A percentile compares a stretch with the other conserved stretches of the same genome.
Conservation (phyloP, 2,888 invertebrate genomes). For the Ypsolopha scabrella region DNA sequence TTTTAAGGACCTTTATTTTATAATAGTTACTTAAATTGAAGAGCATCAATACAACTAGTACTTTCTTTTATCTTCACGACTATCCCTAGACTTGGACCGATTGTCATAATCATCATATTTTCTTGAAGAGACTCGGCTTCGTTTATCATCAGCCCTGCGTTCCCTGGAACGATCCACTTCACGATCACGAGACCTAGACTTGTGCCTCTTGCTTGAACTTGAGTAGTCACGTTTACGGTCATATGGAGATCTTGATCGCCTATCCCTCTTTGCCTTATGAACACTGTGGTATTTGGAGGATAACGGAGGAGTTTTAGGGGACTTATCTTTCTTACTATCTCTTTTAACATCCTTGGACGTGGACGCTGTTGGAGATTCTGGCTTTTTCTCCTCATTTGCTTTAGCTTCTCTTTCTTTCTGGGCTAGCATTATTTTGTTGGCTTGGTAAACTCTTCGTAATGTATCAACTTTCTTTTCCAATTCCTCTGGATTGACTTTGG, state of each 20-base stretch:
- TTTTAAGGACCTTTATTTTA: background rate
- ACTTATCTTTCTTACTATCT: constrained; percentile 55
- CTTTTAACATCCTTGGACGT: constrained; percentile 56
- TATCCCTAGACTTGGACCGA: constrained; percentile 51
- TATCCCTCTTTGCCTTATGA: constrained; percentile 56
- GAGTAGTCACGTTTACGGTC: constrained; percentile 59
- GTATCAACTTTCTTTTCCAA: constrained; percentile 52
- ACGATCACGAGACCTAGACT: constrained; percentile 56
- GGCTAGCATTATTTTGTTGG: constrained; percentile 52
- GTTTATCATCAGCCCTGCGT: constrained; percentile 48
- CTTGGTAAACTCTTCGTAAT: constrained; percentile 52
- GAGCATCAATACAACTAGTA: constrained; percentile 23
- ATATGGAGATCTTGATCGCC: constrained; percentile 59
- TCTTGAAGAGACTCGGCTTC: constrained; percentile 32
- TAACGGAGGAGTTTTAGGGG: constrained; percentile 63
- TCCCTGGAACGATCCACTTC: constrained; percentile 52
- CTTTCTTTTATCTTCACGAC: constrained; percentile 52
- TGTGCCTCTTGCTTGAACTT: constrained; percentile 53
- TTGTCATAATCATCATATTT: constrained; percentile 64
- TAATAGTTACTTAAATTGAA: background rate
- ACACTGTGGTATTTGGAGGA: constrained; percentile 55
- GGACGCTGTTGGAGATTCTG: constrained; percentile 53
- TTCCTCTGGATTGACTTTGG: constrained; percentile 76
- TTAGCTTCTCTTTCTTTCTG: constrained; percentile 46
- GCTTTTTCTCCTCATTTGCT: constrained; percentile 49